Base-by-base conservation (phyloP, 2,888 invertebrate genomes). In the Lasius fuliginosus region DNA sequence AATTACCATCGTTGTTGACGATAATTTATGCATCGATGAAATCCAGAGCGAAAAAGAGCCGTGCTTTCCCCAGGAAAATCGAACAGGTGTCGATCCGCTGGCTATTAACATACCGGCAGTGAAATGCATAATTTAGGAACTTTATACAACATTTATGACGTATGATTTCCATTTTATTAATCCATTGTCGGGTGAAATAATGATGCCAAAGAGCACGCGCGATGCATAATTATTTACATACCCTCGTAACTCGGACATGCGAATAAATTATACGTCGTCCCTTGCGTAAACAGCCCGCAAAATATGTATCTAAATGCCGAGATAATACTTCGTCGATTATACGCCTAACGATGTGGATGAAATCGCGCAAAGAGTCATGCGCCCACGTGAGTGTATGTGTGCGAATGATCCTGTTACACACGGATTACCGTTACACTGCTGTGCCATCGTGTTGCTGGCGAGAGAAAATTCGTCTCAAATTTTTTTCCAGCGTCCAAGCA, bases 81-180 rank as follows among this genome's bases (percentile, higher is more conserved):
- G 79, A 81, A 81, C 79, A 79, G 79, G 79, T 81, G 79, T 81
- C 73, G 73, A 81, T 81, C 60, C 60, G 9, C 8, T 23, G 73
- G 36, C 11, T 62, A 62, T 81, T 81, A 81, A 73, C 60, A 60
- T 73, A 69, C 49, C 73, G 46, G 12, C 73, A 49, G 18, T 23
- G 60, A 81, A 81, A 81, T 60, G 60, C 71, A 79, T 81, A 81
- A 81, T 81, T 81, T 81, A 73, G 46, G 60, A 12, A 49, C 60
- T 81, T 81, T 46, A 81, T 81, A 46, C 46, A 81, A 60, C 73
- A 81, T 81, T 81, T 81, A 81, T 81, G 46, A 60, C 46, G 36
- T 81, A 73, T 73, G 73, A 81, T 81, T 81, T 81, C 46, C 73
- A 62, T 62, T 81, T 81, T 81, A 81, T 81, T 81, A 81, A 81